phyloP scores from a whole-genome alignment of 2,113 vertebrate genomes.

The Prolemur simus region DNA sequence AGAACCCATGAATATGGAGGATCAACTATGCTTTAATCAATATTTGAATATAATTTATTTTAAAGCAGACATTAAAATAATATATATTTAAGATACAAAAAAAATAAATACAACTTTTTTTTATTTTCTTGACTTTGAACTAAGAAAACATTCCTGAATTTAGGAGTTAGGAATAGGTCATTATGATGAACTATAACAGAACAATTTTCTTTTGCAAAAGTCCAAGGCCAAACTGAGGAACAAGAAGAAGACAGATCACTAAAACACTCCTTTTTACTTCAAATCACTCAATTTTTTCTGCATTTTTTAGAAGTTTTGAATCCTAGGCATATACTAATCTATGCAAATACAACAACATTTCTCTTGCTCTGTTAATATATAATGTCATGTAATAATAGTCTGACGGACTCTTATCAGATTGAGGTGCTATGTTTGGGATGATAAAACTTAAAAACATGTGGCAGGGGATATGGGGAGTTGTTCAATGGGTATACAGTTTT shows the following conservation, averaged over 20 bases:
- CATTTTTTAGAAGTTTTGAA: not conserved
- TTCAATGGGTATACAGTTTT: not conserved
- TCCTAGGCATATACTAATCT: not conserved
- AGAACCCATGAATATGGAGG: not conserved
- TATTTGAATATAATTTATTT: conserved; percentile 3
- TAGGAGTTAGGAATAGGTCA: not conserved
- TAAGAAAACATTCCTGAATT: not conserved
- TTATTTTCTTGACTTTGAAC: not conserved
- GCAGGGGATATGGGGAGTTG: not conserved
- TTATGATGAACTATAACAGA: not conserved
- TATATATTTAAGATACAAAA: not conserved
- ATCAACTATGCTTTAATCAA: not conserved
- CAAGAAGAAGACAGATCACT: not conserved
- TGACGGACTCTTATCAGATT: not conserved
- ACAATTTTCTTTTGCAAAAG: not conserved
- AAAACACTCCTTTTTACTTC: not conserved
- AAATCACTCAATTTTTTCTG: not conserved
- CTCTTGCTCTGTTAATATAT: not conserved
- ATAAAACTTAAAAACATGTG: not conserved
- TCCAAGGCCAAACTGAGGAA: not conserved
- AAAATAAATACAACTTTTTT: not conserved
- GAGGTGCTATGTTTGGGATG: not conserved
- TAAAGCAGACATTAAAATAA: conserved; percentile 15
- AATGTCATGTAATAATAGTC: not conserved
- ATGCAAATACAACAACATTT: not conserved